phyloP scores from a whole-genome alignment of 2,113 vertebrate species.

The Percina caprodes region DNA sequence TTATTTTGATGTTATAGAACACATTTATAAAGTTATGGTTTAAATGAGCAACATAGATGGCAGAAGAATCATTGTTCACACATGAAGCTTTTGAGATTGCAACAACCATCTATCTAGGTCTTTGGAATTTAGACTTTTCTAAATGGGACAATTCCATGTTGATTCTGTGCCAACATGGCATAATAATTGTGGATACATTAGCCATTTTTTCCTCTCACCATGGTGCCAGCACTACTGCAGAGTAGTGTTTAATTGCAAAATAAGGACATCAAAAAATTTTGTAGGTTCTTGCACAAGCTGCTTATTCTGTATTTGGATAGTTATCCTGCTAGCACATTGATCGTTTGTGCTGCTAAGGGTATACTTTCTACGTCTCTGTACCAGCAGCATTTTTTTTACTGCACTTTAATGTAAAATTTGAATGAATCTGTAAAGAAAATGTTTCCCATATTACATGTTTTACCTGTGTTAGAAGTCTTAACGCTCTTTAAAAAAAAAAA shows the following conservation, averaged over 20 bases:
- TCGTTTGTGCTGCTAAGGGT: background rate
- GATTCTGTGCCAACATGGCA: background rate
- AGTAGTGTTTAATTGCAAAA: background rate
- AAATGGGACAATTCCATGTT: background rate
- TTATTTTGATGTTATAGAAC: background rate
- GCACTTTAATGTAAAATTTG: conserved; percentile 1
- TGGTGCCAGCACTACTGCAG: background rate
- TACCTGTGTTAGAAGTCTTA: background rate
- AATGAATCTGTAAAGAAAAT: background rate
- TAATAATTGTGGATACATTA: background rate
- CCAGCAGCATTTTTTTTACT: background rate
- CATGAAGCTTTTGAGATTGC: background rate
- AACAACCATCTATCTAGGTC: background rate
- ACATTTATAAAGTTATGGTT: background rate
- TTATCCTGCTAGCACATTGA: background rate
- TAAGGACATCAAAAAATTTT: background rate
- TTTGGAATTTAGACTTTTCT: background rate
- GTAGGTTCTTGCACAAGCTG: background rate
- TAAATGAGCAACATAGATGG: background rate
- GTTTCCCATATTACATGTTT: background rate
- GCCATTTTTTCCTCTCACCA: background rate
- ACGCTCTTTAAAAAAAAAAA: background rate
- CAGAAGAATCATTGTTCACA: background rate
- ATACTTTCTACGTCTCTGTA: background rate
- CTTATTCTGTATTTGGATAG: background rate